Percentiles rank a stretch among this genome's conserved stretches.
Evolutionary conservation across 2,797 vertebrate genomes (phyloP).

Genomic region (Sebastiscus tertius): DNA sequence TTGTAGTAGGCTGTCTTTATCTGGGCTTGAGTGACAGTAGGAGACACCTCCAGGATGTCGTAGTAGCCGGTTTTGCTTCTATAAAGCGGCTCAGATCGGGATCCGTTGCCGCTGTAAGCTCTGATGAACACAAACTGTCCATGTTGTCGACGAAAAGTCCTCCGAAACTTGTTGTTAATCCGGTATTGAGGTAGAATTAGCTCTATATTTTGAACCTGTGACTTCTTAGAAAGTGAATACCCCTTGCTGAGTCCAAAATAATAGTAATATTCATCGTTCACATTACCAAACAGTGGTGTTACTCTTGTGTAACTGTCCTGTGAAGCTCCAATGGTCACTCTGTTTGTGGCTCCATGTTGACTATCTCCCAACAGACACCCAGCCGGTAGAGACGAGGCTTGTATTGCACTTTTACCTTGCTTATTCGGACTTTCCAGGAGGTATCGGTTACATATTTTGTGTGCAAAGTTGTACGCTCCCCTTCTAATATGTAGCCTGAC

Average conservation of each 20-base stretch:
- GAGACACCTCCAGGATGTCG: slow-evolving; percentile 84
- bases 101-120: slow-evolving; percentile 34
- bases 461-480: not conserved
- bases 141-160: not conserved
- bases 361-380: not conserved
- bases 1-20: slow-evolving; percentile 94
- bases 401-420: rapidly evolving
- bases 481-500: slow-evolving; percentile 23
- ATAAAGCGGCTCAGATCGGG: slow-evolving; percentile 53
- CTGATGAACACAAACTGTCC: slow-evolving; percentile 21
- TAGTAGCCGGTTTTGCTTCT: slow-evolving; percentile 83
- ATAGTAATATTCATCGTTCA: rapidly evolving
- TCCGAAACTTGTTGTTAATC: not conserved
- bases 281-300: not conserved
- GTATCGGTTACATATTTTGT: not conserved
- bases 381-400: not conserved
- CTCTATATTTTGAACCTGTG: rapidly evolving
- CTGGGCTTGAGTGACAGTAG: slow-evolving; percentile 86
- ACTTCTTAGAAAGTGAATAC: not conserved
- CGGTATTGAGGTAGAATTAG: rapidly evolving
- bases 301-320: slow-evolving; percentile 14
- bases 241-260: no score
- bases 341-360: not conserved
- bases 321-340: no score
- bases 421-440: not conserved